These are phyloP conservation scores for Trissoscelio sp. DNA, from an alignment of 2,888 invertebrate species.

Conservation along the genomic window DNA sequence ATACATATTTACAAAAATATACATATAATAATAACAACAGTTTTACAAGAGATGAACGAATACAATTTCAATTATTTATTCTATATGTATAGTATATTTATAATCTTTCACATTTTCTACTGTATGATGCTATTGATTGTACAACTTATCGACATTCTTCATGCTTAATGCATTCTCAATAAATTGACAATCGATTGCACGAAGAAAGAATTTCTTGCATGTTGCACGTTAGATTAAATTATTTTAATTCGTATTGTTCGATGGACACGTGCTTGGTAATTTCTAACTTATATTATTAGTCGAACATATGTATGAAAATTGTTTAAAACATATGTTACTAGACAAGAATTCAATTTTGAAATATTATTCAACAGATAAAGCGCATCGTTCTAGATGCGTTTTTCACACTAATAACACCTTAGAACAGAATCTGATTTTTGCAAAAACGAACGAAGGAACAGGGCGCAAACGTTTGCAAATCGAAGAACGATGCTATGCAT, in stretches of 20 bases:
- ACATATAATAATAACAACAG: too few relatives aligned
- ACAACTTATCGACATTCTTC: neutral
- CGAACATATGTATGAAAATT: neutral
- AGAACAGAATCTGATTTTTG: neutral
- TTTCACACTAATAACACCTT: neutral
- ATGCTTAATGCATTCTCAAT: neutral
- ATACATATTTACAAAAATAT: too few relatives aligned
- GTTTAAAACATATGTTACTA: neutral
- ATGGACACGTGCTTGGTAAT: neutral
- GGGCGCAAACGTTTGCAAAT: neutral
- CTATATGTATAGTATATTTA: too few relatives aligned
- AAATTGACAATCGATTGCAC: conserved; percentile 4
- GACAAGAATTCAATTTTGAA: too few relatives aligned
- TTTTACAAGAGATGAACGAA: too few relatives aligned
- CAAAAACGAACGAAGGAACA: neutral
- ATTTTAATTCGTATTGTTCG: neutral
- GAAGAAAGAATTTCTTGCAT: neutral
- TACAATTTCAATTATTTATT: too few relatives aligned
- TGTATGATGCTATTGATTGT: neutral
- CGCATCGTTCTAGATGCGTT: neutral
- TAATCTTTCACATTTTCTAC: neutral
- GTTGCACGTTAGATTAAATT: neutral
- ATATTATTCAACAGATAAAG: neutral
- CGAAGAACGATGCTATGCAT: neutral
- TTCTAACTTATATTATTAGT: neutral